These are phyloP conservation scores for Chlamydotis undulata DNA, from an alignment of 2,113 vertebrate genomes.

Conservation along the genomic window DNA sequence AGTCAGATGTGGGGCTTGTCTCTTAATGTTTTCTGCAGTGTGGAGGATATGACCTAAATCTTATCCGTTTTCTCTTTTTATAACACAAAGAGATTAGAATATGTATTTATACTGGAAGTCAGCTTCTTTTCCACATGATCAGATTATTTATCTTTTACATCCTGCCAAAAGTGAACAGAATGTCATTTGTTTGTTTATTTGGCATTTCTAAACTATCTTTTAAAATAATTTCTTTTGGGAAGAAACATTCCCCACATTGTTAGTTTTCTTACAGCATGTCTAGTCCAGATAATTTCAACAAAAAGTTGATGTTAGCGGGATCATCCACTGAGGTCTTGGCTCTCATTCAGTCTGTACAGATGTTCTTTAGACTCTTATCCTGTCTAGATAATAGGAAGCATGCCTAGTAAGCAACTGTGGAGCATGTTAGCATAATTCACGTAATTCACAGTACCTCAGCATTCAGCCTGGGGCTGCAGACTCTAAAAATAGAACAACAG, in stretches of 20 bases:
- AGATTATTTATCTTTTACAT: conserved; percentile 73
- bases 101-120: conserved; percentile 67
- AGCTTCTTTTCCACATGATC: conserved; percentile 69
- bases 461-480: conserved; percentile 2
- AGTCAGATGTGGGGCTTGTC: background rate
- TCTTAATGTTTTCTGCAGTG: background rate
- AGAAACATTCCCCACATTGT: conserved; percentile 57
- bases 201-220: conserved; percentile 59
- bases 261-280: conserved; percentile 62
- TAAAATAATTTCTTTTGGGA: conserved; percentile 52
- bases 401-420: conserved; percentile 54
- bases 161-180: conserved; percentile 67
- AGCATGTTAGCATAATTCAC: conserved; percentile 55
- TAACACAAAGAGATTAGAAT: conserved; percentile 55
- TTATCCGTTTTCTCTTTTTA: conserved; percentile 64
- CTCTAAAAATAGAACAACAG: conserved; percentile 49
- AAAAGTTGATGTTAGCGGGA: conserved; percentile 48
- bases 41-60: conserved; percentile 54
- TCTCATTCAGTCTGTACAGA: conserved; percentile 66
- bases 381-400: conserved; percentile 67
- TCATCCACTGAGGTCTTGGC: conserved; percentile 52
- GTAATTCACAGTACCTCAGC: conserved; percentile 48
- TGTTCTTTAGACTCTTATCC: conserved; percentile 68
- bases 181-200: conserved; percentile 71
- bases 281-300: conserved; percentile 58